phyloP scores from a whole-genome alignment of 1,140 invertebrate species.

The Steinernema feltiae region DNA sequence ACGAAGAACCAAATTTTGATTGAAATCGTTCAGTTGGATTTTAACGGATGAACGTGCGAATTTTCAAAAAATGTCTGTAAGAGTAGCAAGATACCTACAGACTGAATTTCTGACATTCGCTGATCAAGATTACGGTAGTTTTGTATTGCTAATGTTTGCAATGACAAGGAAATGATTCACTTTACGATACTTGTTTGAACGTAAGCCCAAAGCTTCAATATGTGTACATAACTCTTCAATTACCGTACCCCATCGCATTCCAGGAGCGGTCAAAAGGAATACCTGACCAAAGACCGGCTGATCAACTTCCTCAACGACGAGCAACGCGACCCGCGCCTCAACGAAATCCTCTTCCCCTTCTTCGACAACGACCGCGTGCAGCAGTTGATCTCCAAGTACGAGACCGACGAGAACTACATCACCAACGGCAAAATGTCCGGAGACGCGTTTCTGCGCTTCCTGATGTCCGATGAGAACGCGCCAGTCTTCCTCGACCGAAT shows the following conservation, averaged over 20 bases:
- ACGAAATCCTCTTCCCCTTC: slow-evolving; percentile 95
- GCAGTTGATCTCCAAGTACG: slow-evolving; percentile 89
- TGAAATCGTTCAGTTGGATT: too few species aligned
- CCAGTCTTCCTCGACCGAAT: slow-evolving; percentile 93
- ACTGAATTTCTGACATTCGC: too few species aligned
- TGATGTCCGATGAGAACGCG: slow-evolving; percentile 98
- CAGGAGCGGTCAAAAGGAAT: slow-evolving; percentile 58
- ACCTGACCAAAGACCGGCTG: slow-evolving; percentile 68
- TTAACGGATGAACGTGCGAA: too few species aligned
- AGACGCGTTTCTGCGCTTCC: slow-evolving; percentile 88
- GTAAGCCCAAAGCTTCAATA: too few species aligned
- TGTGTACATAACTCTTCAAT: too few species aligned
- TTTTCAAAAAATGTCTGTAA: too few species aligned
- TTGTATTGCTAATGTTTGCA: too few species aligned
- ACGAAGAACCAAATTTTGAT: too few species aligned
- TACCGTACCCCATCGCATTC: slow-evolving; percentile 33
- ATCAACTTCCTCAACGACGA: slow-evolving; percentile 89
- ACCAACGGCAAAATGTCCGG: slow-evolving; percentile 73
- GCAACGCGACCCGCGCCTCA: slow-evolving; percentile 92
- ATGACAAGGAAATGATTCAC: too few species aligned
- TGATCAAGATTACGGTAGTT: too few species aligned
- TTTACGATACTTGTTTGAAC: too few species aligned
- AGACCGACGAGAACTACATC: slow-evolving; percentile 74
- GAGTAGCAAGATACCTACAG: too few species aligned
- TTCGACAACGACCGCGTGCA: slow-evolving; percentile 87